Conservation (phyloP, 2,888 invertebrate species). For the Harpagoxenus sublaevis region DNA sequence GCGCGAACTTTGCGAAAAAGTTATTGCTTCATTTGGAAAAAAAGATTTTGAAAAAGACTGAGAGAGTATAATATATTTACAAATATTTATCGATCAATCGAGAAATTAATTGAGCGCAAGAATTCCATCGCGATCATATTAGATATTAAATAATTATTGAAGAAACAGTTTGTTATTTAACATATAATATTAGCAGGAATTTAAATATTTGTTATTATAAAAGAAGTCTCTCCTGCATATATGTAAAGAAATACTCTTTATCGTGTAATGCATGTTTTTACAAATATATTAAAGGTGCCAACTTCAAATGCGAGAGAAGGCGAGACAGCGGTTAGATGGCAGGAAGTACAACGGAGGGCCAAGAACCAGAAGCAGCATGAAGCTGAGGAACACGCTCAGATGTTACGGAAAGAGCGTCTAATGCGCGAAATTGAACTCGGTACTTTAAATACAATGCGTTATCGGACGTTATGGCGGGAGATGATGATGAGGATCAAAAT, state of each 20-base stretch:
- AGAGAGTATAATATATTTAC: too few relatives aligned
- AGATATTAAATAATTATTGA: slow-evolving; percentile 12
- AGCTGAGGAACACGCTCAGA: slow-evolving; percentile 74
- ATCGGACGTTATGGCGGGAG: slow-evolving; percentile 84
- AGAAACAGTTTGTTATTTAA: not conserved
- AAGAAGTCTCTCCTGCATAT: not conserved
- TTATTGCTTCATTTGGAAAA: too few relatives aligned
- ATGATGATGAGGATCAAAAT: slow-evolving; percentile 84
- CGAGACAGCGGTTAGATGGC: not conserved
- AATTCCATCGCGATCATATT: not conserved
- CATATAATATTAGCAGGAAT: not conserved
- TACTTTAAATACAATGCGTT: slow-evolving; percentile 79
- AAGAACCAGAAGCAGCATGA: slow-evolving; percentile 73
- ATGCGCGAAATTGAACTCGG: slow-evolving; percentile 85
- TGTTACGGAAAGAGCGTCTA: slow-evolving; percentile 82
- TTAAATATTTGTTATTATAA: not conserved
- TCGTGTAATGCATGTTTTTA: not conserved
- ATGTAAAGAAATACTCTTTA: not conserved
- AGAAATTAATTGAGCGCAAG: not conserved
- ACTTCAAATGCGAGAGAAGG: not conserved
- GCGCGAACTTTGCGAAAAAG: too few relatives aligned
- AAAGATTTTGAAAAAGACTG: too few relatives aligned
- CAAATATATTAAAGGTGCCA: not conserved
- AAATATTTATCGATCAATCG: too few relatives aligned
- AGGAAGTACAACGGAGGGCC: slow-evolving; percentile 12